A percentile compares a stretch with the other conserved stretches of the same genome.
Conservation (phyloP, 1,140 invertebrate genomes). For the Limonius californicus region DNA sequence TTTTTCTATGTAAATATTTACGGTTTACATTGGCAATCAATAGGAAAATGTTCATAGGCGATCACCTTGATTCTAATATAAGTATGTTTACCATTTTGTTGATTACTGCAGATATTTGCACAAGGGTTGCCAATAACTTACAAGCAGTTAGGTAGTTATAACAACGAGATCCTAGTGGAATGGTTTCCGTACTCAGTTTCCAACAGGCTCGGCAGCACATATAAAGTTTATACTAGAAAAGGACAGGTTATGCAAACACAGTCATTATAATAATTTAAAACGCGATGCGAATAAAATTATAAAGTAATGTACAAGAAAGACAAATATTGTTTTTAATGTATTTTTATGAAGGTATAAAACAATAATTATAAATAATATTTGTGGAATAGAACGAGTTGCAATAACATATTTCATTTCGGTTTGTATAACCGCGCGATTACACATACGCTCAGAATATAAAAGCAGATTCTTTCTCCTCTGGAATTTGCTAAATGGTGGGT, state of each 20-base stretch:
- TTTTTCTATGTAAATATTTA: no score
- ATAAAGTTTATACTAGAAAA: neutral
- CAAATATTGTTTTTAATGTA: conserved; percentile 37
- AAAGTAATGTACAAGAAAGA: conserved; percentile 32
- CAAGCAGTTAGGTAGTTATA: no score
- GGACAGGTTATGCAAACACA: conserved; percentile 8
- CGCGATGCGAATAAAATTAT: conserved; percentile 30
- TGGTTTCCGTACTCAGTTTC: no score
- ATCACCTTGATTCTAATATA: no score
- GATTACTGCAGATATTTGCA: no score
- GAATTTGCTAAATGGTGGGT: neutral
- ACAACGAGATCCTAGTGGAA: no score
- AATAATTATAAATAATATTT: conserved; percentile 36
- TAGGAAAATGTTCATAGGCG: no score
- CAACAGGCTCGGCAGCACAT: no score
- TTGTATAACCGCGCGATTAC: conserved; percentile 1
- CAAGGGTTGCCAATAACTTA: no score
- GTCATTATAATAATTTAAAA: conserved; percentile 31
- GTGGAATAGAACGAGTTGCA: conserved; percentile 11
- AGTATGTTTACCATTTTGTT: no score
- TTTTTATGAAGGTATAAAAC: conserved; percentile 30
- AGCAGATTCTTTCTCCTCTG: conserved; percentile 2
- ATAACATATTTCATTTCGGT: conserved; percentile 16
- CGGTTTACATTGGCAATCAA: no score
- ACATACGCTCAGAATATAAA: neutral